These are phyloP conservation scores for Apoda limacodes DNA, from an alignment of 2,888 invertebrate species.

Conservation along the genomic window DNA sequence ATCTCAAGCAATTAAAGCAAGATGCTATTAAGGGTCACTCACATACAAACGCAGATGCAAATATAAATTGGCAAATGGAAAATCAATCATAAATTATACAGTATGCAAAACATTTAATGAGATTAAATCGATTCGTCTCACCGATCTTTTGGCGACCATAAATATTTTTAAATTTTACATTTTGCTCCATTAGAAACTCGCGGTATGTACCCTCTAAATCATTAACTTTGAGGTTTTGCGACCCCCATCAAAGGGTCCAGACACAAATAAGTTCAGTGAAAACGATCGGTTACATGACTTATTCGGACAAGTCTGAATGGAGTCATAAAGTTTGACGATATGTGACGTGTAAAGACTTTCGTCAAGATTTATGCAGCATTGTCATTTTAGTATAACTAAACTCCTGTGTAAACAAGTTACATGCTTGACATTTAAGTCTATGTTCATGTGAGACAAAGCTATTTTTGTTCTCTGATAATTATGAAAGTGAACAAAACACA, in stretches of 20 bases:
- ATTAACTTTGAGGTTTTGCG: conserved; percentile 52
- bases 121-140: conserved; percentile 55
- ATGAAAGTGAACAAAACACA: too few relatives aligned
- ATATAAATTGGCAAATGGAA: conserved; percentile 22
- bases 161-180: conserved; percentile 54
- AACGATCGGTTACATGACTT: conserved; percentile 30
- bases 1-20: conserved; percentile 60
- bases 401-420: conserved; percentile 48
- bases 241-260: conserved; percentile 36
- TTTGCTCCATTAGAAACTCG: conserved; percentile 45
- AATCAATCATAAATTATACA: conserved; percentile 22
- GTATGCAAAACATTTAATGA: conserved; percentile 36
- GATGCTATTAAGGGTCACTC: conserved; percentile 42
- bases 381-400: conserved; percentile 40
- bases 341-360: conserved; percentile 28
- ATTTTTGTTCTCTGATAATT: too few relatives aligned
- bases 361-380: conserved; percentile 52
- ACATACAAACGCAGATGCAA: conserved; percentile 24
- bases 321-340: conserved; percentile 46
- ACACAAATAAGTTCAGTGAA: conserved; percentile 39
- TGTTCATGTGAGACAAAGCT: too few relatives aligned
- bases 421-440: too few relatives aligned
- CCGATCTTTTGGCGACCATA: conserved; percentile 38
- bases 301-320: conserved; percentile 43
- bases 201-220: conserved; percentile 45